Evolutionary conservation across 53 echinoderm and acorn worm species (phyloP).

Genomic region (Mesocentrotus franciscanus): DNA sequence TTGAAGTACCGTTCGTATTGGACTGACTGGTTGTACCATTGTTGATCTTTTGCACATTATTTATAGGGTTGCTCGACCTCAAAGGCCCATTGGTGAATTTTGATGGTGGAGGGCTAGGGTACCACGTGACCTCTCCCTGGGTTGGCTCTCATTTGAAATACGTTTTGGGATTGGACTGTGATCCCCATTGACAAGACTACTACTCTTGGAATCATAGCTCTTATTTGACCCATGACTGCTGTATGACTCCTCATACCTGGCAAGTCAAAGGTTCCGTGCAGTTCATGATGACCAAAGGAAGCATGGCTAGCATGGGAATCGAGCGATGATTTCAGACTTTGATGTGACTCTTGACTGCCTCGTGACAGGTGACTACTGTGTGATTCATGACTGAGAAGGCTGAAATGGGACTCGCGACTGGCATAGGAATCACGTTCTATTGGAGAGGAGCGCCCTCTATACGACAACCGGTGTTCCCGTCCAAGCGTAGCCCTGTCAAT

Average conservation of each 20-base stretch:
- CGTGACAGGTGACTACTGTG: constrained; percentile 62
- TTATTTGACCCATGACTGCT: constrained; percentile 67
- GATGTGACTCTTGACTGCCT: constrained; percentile 67
- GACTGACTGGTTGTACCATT: constrained; percentile 57
- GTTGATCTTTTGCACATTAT: constrained; percentile 59
- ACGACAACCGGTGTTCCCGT: constrained; percentile 58
- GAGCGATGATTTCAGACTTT: constrained; percentile 61
- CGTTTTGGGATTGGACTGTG: constrained; percentile 58
- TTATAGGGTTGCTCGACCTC: constrained; percentile 67
- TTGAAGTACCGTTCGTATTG: constrained; percentile 50
- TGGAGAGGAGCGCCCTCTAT: constrained; percentile 60
- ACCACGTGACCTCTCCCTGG: constrained; percentile 35
- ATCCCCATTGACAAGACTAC: constrained; percentile 59
- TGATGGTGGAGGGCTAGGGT: constrained; percentile 60
- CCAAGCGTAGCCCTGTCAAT: constrained; percentile 67
- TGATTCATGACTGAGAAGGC: constrained; percentile 63
- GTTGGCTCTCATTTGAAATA: constrained; percentile 59
- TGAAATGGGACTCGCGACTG: constrained; percentile 63
- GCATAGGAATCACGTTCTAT: constrained; percentile 54
- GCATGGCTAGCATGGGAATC: constrained; percentile 64
- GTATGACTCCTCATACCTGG: constrained; percentile 66
- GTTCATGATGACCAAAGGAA: constrained; percentile 64
- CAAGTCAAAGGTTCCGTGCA: constrained; percentile 64
- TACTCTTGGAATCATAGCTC: constrained; percentile 66
- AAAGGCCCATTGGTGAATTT: constrained; percentile 64